These are phyloP conservation scores for Brachymystax lenok DNA, from an alignment of 2,797 vertebrate species.

Conservation along the genomic window DNA sequence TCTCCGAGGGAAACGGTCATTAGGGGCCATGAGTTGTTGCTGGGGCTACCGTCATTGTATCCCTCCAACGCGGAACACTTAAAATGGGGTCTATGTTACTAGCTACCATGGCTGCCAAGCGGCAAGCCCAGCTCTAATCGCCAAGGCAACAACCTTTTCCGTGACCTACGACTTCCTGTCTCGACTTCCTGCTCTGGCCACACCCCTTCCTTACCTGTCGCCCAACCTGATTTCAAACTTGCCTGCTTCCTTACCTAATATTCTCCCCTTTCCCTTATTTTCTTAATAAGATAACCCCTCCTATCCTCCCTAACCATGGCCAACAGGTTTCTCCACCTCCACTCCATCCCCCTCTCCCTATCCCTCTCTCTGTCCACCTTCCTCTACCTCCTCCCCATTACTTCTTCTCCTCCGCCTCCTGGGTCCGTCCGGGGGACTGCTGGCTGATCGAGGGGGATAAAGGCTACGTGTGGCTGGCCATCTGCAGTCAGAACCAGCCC, in stretches of 20 bases:
- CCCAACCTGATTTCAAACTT: constrained; percentile 35
- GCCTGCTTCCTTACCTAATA: constrained; percentile 25
- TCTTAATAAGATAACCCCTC: constrained; percentile 40
- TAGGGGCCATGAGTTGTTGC: constrained; percentile 68
- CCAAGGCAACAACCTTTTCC: constrained; percentile 46
- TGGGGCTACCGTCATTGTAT: constrained; percentile 54
- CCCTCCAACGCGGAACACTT: constrained; percentile 66
- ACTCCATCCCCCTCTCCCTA: constrained; percentile 39
- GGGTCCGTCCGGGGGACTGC: constrained; percentile 82
- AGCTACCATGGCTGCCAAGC: constrained; percentile 52
- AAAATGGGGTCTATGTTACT: constrained; percentile 64
- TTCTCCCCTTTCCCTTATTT: constrained; percentile 11
- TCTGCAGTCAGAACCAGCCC: constrained; percentile 99
- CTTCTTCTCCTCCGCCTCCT: constrained; percentile 42
- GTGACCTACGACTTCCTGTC: constrained; percentile 29
- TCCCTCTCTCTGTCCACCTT: constrained; percentile 17
- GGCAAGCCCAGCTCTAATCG: constrained; percentile 64
- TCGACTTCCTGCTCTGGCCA: constrained; percentile 29
- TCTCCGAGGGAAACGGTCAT: constrained; percentile 24
- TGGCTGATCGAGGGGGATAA: constrained; percentile 99
- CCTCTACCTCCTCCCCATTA: constrained; percentile 57
- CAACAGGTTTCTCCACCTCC: constrained; percentile 42
- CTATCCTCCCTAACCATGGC: constrained; percentile 61
- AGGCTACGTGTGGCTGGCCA: constrained; percentile 97
- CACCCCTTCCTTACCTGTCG: constrained; percentile 31